Conservation (phyloP, 2,113 vertebrate genomes). For the Ia io region DNA sequence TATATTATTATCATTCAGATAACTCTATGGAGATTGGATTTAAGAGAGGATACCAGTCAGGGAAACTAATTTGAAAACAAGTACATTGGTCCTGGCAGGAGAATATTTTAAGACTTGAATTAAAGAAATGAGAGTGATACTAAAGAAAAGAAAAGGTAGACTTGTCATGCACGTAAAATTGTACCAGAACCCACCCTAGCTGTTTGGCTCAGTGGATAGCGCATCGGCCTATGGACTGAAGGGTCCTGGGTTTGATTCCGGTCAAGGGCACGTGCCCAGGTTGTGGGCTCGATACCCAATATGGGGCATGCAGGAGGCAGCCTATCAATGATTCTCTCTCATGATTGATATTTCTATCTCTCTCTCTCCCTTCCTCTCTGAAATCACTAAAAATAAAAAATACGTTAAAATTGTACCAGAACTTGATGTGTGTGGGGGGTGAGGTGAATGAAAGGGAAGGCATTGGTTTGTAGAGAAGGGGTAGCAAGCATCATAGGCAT, state of each 20-base stretch:
- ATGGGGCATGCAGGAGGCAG: too few species aligned
- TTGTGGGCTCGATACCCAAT: too few species aligned
- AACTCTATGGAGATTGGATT: neutral
- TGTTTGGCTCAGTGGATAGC: too few species aligned
- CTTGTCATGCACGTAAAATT: neutral
- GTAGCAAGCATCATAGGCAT: neutral
- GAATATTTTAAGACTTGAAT: neutral
- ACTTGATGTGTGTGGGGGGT: accelerated
- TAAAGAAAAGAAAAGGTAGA: neutral
- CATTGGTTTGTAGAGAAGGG: neutral
- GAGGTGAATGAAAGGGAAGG: neutral
- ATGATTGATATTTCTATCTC: too few species aligned
- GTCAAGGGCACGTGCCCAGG: too few species aligned
- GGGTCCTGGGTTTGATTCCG: too few species aligned
- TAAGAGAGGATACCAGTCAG: neutral
- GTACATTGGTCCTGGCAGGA: neutral
- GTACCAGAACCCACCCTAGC: too few species aligned
- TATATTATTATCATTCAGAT: neutral
- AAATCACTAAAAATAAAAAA: too few species aligned
- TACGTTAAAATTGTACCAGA: neutral
- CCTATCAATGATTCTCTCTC: too few species aligned
- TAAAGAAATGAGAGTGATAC: neutral
- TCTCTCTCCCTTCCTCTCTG: too few species aligned
- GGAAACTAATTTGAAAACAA: neutral
- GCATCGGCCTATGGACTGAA: too few species aligned